These are phyloP conservation scores for Melanophora roralis DNA, from an alignment of 2,888 invertebrate species.

Conservation along the genomic window DNA sequence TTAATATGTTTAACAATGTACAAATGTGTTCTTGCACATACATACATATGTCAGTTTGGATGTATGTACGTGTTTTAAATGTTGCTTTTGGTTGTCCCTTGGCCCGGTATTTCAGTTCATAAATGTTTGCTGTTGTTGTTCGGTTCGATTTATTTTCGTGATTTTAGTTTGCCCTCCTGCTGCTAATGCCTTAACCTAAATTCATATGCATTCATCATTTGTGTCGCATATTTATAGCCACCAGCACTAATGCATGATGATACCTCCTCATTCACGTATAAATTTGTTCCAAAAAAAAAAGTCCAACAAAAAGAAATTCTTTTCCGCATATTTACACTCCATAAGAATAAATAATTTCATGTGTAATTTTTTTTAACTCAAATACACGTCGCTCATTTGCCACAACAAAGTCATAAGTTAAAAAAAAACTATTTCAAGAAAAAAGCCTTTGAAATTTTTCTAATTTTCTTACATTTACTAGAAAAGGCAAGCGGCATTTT, in stretches of 20 bases:
- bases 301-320: conserved; percentile 16
- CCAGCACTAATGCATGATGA: background rate
- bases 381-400: too few relatives aligned
- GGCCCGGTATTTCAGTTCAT: conserved; percentile 25
- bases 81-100: conserved; percentile 3
- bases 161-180: conserved; percentile 46
- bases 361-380: too few relatives aligned
- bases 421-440: too few relatives aligned
- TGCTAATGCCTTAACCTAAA: conserved; percentile 54
- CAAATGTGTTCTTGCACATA: conserved; percentile 39
- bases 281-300: too few relatives aligned
- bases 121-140: conserved; percentile 1
- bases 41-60: conserved; percentile 8
- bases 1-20: background rate
- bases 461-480: too few relatives aligned
- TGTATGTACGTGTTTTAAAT: background rate
- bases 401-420: too few relatives aligned
- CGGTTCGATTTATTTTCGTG: background rate
- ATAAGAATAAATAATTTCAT: background rate
- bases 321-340: conserved; percentile 27
- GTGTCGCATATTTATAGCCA: conserved; percentile 14
- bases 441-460: too few relatives aligned
- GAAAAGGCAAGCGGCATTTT: too few relatives aligned
- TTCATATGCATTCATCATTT: conserved; percentile 43
- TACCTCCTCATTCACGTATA: conserved; percentile 2